Evolutionary conservation across 2,113 vertebrate species (phyloP), one percentile per base, ranked within the genome.

Genomic region (Megalops atlanticus): DNA sequence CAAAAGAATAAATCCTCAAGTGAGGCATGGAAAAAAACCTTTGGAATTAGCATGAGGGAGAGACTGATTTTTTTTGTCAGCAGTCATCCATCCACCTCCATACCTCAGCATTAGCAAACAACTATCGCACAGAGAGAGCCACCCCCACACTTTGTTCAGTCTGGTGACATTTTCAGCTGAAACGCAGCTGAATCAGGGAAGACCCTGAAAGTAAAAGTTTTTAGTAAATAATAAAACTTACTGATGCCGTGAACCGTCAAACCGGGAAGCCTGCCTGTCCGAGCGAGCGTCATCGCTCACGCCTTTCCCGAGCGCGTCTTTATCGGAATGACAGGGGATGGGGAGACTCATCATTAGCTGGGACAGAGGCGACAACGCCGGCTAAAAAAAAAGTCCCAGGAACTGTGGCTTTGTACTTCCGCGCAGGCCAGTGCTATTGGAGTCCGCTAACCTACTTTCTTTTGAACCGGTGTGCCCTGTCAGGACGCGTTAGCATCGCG

Each of bases 371-470:
- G 72, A 45, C 38, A 70, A 70, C 43, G 52, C 24, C 3, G 36
- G 69, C 16, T 38, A 36, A 27, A n/a, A 31, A 58, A 8, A 52
- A 52, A 0, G 18, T 38, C 3, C 36, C 35, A 40, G 41, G n/a
- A 71, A 81, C 15, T 21, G 39, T 36, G 54, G 74, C 11, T 49
- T 58, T 70, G 74, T 71, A 24, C 43, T 72, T 35, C 36, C 31
- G 35, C 35, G 45, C n/a, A 41, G 18, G 47, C 75, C 31, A 54
- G 36, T 68, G 76, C 70, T 36, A 82, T 74, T 41, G 45, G 14
- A 68, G 35, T 78, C 76, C 54, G 83, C 52, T 79, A 80, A 90
- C 83, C 84, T 86, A 80, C 45, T 52, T 85, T 52, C 80, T 43
- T 79, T 74, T 81, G 45, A 81, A 81, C 31, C 58, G 70, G 24